Base-by-base conservation (phyloP, 2,888 invertebrate species). In the Pyralis farinalis region DNA sequence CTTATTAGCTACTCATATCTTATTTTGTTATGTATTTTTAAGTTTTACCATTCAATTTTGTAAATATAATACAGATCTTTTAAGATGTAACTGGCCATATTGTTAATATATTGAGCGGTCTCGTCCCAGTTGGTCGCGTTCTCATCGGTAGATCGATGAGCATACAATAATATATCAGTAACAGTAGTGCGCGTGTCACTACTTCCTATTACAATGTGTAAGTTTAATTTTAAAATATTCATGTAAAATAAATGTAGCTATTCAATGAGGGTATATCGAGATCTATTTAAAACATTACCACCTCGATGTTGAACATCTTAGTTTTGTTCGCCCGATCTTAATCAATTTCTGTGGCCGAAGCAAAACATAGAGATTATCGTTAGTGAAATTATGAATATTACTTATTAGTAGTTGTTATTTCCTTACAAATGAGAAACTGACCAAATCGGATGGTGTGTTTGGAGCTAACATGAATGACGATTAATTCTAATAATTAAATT, bases 11-110 rank as follows among this genome's bases (percentile, higher is more conserved):
- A 75, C 76, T 76, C 74, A 69, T 73, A 68, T 78, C 72, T 37
- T 84, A 80, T 77, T 76, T 87, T 88, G 87, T 88, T 87, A 87
- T 78, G 74, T 87, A 86, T 79, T 86, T 86, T 81, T 86, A 86
- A 86, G 86, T 81, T 81, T 74, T 80, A 85, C 74, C 77, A 72
- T 74, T 76, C 68, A 70, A 64, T 71, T 71, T 49, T 84, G 78
- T 82, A 82, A 73, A 83, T 83, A 83, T 73, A 69, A 71, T 71
- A 56, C 72, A 77, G 73, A 79, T 78, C 75, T 78, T 74, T 54
- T 72, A 72, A 73, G 70, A 63, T 71, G 63, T 71, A 69, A 69
- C 68, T 68, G 71, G 67, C 67, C 71, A 67, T 74, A 58, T 49
- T 53, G 40, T 29, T 28, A 32, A 32, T 25, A 49, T 58, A 56